Base-by-base conservation (phyloP, 1,140 invertebrate genomes). In the Euura lappo region DNA sequence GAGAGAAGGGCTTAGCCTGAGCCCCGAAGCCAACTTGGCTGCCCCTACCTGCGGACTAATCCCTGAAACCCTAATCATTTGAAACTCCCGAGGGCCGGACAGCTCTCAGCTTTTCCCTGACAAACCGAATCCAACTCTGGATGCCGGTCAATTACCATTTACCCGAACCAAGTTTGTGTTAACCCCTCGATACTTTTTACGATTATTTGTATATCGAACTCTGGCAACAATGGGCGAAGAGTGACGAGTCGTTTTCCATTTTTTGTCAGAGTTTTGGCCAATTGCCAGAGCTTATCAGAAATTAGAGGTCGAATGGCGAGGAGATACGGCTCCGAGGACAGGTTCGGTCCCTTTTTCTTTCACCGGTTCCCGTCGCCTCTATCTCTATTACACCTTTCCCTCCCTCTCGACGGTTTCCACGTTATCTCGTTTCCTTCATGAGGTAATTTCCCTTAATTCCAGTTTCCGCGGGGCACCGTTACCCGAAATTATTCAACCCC, bases 391-490 rank as follows among this genome's bases (percentile, higher is more conserved):
- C 8, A 60, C 13, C 51, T 3, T 11, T 6, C 64, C 73, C 69
- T 72, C 76, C 75, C 28, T 28, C 28, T 28, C 28, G 28, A 28
- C 28, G 28, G 28, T 28, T 28, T 28, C 28, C 28, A 28, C 78
- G 74, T 77, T 71, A 76, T 73, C 45, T 72, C 73, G 70, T 71
- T 75, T 70, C 72, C 44, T 72, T 65, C 70, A 75, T 70, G 68
- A 74, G 74, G 68, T 79, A 72, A 70, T 72, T 77, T 73, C 66
- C 72, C 72, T 78, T 83, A 84, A 83, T 82, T 83, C 76, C 77
- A 81, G 81, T 80, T 76, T 73, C 82, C 78, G 78, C 80, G 74
- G 76, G 81, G 75, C 72, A 76, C 69, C 74, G 75, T 80, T 80
- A 80, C 51, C 51, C 13, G 51, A 60, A 60, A 60, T 60, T 60